Base-by-base conservation (phyloP, 2,888 invertebrate species). In the Volucella zonaria region DNA sequence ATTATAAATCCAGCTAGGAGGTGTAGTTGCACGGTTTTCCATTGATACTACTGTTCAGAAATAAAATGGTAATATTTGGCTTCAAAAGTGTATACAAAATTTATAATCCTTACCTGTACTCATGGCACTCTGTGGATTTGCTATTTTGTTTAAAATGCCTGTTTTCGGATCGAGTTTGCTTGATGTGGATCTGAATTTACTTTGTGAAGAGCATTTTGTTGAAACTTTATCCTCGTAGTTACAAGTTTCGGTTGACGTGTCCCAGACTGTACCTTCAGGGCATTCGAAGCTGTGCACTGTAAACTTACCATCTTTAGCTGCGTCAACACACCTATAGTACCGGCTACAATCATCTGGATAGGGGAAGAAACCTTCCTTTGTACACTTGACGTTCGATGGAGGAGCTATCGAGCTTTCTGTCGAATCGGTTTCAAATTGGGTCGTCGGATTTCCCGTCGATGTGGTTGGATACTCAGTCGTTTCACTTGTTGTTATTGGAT, bases 191-290 rank as follows among this genome's bases (percentile, higher is more conserved):
- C 78, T 86, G n/a, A 64, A 51, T 45, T 49, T 47, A n/a, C 66
- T 23, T 71, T 89, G 88, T 2, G 89, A 89, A 0, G 90, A 89
- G 79, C 91, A 91, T 75, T 90, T 90, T 10, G 89, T 88, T 2
- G 89, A 88, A 3, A 92, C 92, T 61, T 89, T 88, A 58, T 90
- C 88, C 8, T 89, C 90, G 75, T 91, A 89, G 70, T 92, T 92
- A 75, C 95, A 95, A 0, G 92, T 92, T 86, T 93, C 92, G 67
- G 93, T 91, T 18, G 93, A 92, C 83, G 93, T 92, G 89, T 94
- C 94, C 94, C 94, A 94, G 8, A 93, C 93, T 0, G 94, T 94
- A 71, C 93, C 94, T 12, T 92, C 91, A 1, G 93, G 93, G 87
- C 94, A 94, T 10, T 89, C 91, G 88, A 93, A 94, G 58, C 93